Conservation (phyloP, 2,113 vertebrate species). For the Nycticryphes semicollaris region DNA sequence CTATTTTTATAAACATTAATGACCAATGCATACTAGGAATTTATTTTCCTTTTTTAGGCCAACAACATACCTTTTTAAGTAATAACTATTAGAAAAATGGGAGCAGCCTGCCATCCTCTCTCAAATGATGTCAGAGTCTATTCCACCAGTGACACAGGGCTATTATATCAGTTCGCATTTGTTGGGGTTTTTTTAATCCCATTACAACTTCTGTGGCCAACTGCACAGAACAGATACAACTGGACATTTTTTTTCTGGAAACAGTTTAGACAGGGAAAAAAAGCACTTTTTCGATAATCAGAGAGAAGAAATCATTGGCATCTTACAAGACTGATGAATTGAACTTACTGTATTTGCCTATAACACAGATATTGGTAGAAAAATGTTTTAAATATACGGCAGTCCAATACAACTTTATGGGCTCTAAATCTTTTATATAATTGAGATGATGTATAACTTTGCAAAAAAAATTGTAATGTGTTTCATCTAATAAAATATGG, state of each 20-base stretch:
- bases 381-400: background rate
- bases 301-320: background rate
- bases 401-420: background rate
- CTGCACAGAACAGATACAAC: background rate
- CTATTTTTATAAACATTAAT: background rate
- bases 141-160: background rate
- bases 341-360: background rate
- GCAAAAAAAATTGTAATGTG: background rate
- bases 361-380: background rate
- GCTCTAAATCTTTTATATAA: background rate
- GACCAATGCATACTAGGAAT: background rate
- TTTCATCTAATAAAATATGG: background rate
- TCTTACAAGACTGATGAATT: background rate
- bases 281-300: background rate
- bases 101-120: background rate
- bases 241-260: background rate
- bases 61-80: background rate
- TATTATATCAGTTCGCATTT: background rate
- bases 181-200: background rate
- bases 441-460: background rate
- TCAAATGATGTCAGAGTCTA: background rate
- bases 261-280: background rate
- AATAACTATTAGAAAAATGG: background rate
- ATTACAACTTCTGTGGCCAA: background rate
- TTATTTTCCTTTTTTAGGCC: background rate